Evolutionary conservation across 2,113 vertebrate species (phyloP).

Genomic region (Lepus europaeus): DNA sequence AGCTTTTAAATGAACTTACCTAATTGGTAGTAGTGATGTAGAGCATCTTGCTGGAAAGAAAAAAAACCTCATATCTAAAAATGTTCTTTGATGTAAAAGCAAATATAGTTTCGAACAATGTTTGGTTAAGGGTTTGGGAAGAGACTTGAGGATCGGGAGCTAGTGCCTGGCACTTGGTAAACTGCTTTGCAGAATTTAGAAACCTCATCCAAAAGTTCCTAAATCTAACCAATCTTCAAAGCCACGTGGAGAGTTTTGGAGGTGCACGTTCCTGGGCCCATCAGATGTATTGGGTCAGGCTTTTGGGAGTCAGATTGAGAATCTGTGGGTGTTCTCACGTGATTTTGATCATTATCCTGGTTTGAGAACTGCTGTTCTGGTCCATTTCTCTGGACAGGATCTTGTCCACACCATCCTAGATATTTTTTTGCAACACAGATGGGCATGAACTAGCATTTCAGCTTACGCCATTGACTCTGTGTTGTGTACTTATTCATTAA

Average conservation of each 20-base stretch:
- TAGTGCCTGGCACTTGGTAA: conserved; percentile 48
- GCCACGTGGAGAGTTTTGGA: neutral
- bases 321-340: neutral
- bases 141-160: conserved; percentile 52
- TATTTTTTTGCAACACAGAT: neutral
- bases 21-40: conserved; percentile 76
- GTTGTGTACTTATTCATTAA: conserved; percentile 45
- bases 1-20: conserved; percentile 74
- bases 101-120: conserved; percentile 66
- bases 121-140: conserved; percentile 59
- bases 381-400: neutral
- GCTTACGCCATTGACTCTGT: conserved; percentile 11
- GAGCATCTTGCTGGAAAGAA: conserved; percentile 77
- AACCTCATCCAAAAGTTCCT: conserved; percentile 32
- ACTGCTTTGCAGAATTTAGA: conserved; percentile 50
- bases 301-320: neutral
- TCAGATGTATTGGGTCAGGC: neutral
- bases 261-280: neutral
- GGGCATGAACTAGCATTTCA: conserved; percentile 21
- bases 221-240: conserved; percentile 48
- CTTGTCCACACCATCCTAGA: neutral
- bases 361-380: conserved; percentile 36
- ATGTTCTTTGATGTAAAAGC: conserved; percentile 60
- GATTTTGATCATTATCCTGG: neutral
- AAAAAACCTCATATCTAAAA: conserved; percentile 74